These are phyloP conservation scores for Calliopsis andreniformis DNA, from an alignment of 1,140 invertebrate species.

Conservation along the genomic window DNA sequence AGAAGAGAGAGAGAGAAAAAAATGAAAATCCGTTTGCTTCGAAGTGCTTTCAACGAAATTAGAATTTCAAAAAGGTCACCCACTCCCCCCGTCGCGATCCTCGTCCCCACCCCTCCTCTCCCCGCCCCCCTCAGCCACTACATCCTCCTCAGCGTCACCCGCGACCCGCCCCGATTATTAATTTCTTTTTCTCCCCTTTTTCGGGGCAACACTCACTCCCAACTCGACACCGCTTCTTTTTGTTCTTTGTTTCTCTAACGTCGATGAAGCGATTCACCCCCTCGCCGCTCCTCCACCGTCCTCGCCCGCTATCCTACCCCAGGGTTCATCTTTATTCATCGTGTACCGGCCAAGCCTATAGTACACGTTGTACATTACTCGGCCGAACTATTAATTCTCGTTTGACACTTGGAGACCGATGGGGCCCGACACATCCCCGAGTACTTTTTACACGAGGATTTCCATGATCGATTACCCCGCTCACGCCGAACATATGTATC, in stretches of 20 bases:
- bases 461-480: slow-evolving; percentile 63
- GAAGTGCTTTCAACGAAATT: slow-evolving; percentile 58
- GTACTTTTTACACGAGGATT: slow-evolving; percentile 57
- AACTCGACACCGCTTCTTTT: not conserved
- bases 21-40: slow-evolving; percentile 50
- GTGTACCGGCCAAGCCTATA: slow-evolving; percentile 18
- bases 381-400: slow-evolving; percentile 60
- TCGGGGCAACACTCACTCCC: not conserved
- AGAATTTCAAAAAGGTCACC: slow-evolving; percentile 61
- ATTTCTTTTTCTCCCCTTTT: slow-evolving; percentile 48
- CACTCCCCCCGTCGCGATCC: slow-evolving; percentile 3
- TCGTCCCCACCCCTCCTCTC: not conserved
- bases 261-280: slow-evolving; percentile 58
- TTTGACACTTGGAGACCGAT: slow-evolving; percentile 67
- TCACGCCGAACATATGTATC: slow-evolving; percentile 60
- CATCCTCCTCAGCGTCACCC: not conserved
- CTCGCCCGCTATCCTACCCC: no score
- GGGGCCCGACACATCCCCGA: slow-evolving; percentile 38
- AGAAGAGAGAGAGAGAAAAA: not conserved
- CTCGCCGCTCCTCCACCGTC: not conserved
- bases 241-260: slow-evolving; percentile 13
- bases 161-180: slow-evolving; percentile 54
- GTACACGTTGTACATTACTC: slow-evolving; percentile 63
- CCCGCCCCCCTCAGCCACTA: no score
- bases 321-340: slow-evolving; percentile 65